These are phyloP conservation scores for Trachemys scripta DNA, from an alignment of 2,113 vertebrate genomes.

Conservation along the genomic window DNA sequence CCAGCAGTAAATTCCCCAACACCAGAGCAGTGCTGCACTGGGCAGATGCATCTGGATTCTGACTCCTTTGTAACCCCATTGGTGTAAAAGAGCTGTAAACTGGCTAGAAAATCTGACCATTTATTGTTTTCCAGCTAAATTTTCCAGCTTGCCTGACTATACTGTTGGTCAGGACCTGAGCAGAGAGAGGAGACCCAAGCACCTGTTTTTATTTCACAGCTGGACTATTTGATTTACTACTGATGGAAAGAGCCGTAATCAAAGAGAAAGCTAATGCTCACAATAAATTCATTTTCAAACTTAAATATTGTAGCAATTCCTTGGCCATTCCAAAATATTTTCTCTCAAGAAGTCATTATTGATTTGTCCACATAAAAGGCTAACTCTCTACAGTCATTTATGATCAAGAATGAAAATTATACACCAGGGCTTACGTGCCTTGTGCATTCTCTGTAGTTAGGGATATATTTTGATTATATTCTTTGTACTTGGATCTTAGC, in stretches of 20 bases:
- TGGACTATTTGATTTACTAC: not conserved
- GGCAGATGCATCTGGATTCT: not conserved
- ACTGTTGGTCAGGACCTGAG: not conserved
- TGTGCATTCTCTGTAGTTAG: not conserved
- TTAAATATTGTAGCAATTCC: not conserved
- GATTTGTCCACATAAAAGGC: not conserved
- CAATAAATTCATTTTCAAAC: not conserved
- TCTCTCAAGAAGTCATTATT: not conserved
- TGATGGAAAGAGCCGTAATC: not conserved
- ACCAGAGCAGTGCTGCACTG: not conserved
- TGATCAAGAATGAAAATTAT: constrained; percentile 12
- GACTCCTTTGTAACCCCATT: not conserved
- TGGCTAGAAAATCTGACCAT: not conserved
- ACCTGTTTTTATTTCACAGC: constrained; percentile 9
- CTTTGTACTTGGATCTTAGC: constrained; percentile 17
- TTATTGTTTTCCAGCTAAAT: not conserved
- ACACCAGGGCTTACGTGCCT: not conserved
- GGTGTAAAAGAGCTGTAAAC: not conserved
- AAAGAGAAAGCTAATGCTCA: not conserved
- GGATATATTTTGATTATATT: not conserved
- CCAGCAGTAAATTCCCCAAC: not conserved
- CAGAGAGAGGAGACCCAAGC: not conserved
- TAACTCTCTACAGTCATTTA: not conserved
- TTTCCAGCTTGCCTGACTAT: not conserved
- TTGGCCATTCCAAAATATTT: not conserved